Evolutionary conservation across 2,888 invertebrate genomes (phyloP).

Genomic region (Himalopsyche kuldschensis): DNA sequence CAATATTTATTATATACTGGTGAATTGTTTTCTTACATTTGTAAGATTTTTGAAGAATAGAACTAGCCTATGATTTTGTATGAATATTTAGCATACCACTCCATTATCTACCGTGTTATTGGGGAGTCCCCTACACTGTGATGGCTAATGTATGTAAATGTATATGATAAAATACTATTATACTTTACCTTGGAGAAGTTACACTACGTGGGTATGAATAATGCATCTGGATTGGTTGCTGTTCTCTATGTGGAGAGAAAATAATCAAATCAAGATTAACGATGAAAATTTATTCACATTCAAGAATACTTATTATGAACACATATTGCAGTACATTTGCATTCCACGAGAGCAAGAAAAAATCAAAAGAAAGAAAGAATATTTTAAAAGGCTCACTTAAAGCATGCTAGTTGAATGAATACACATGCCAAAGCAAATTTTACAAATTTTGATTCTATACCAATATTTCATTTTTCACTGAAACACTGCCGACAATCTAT

Average conservation of each 20-base stretch:
- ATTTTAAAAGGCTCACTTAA: not conserved
- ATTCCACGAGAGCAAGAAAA: not conserved
- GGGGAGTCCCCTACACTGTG: no score
- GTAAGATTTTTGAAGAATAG: no score
- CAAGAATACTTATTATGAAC: not conserved
- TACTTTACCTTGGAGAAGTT: not conserved
- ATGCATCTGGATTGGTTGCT: not conserved
- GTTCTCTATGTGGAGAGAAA: not conserved
- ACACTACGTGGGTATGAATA: not conserved
- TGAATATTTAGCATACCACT: no score
- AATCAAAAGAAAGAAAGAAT: no score
- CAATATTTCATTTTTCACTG: not conserved
- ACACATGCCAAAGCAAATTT: not conserved
- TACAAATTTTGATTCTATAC: not conserved
- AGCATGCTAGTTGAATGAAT: not conserved
- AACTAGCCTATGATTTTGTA: no score
- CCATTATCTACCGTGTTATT: no score
- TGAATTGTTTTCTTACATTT: no score
- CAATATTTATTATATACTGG: no score
- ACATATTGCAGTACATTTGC: not conserved
- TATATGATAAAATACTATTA: not conserved
- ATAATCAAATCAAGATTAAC: not conserved
- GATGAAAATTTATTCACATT: not conserved
- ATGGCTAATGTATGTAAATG: not conserved
- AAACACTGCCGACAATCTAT: no score